Evolutionary conservation across 2,888 invertebrate species (phyloP), one percentile per base, ranked within the genome.

Genomic region (Macropis europaea): DNA sequence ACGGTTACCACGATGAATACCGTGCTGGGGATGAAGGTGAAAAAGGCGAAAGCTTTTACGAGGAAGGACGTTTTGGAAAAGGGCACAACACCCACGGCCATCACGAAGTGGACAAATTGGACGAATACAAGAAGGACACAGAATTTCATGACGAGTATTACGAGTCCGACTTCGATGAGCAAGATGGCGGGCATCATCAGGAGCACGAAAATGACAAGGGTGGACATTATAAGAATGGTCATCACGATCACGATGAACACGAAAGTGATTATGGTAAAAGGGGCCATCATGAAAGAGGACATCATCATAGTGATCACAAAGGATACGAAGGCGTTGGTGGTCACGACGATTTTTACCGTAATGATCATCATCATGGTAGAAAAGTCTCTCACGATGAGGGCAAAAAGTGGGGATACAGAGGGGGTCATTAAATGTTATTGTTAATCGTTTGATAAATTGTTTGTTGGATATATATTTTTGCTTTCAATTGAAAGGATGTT

Each of bases 131-230:
- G 88, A 96, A 96, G 88, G 94, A 96, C 83, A 96, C 96, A 86
- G 94, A 95, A 86, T 96, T 95, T 93, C 95, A 94, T 88, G 96
- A 96, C 81, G 96, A 96, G 90, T 94, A 95, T 83, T 95, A 96
- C 79, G 95, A 95, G 84, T 94, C 94, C 47, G 96, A 94, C 0
- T 95, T 95, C 81, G 95, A 96, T 87, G 95, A 95, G 86, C 95
- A 96, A 84, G 95, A 96, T 85, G 96, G 95, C 68, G 94, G 93
- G 32, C 94, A 93, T 89, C 94, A 95, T 85, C 94, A 95, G 86
- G 94, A 94, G 84, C 94, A 95, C 79, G 95, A 95, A 1, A 95
- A 95, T 89, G 95, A 95, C 83, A 96, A 96, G 84, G 96, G 95
- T 73, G 95, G 95, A 1, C 94, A 94, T 76, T 95, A 95, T 90